Evolutionary conservation across 2,888 invertebrate species (phyloP).

Genomic region (Euproctis similis): DNA sequence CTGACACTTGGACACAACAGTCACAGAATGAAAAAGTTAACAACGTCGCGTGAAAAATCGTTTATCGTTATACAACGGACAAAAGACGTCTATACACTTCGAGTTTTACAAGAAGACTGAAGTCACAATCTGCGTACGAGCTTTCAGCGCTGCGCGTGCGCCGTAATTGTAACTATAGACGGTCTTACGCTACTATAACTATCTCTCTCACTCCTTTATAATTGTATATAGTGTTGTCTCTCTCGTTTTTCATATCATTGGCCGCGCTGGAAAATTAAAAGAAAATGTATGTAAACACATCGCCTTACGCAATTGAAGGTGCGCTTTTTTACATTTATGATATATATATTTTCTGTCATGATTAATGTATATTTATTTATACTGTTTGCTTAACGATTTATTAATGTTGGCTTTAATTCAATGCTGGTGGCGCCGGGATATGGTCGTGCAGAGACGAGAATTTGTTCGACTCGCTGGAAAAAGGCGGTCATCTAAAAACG

Average conservation of each 20-base stretch:
- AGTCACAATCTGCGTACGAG: slow-evolving; percentile 36
- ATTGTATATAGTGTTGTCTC: slow-evolving; percentile 16
- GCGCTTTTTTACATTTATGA: slow-evolving; percentile 42
- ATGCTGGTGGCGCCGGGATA: slow-evolving; percentile 23
- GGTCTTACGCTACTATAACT: slow-evolving; percentile 13
- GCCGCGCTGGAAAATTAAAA: slow-evolving; percentile 45
- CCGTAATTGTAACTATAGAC: slow-evolving; percentile 23
- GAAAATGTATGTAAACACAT: slow-evolving; percentile 47
- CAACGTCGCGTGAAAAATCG: slow-evolving; percentile 27
- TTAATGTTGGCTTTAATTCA: slow-evolving; percentile 52
- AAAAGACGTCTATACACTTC: slow-evolving; percentile 33
- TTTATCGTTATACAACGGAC: slow-evolving; percentile 24
- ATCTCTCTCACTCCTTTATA: slow-evolving; percentile 35
- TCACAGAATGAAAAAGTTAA: slow-evolving; percentile 34
- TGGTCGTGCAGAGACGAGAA: slow-evolving; percentile 8
- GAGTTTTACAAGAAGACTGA: slow-evolving; percentile 60
- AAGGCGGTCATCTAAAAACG: slow-evolving; percentile 11
- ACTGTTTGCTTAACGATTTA: slow-evolving; percentile 50
- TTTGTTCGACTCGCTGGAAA: slow-evolving; percentile 13
- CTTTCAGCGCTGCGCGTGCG: slow-evolving; percentile 67
- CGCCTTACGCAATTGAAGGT: slow-evolving; percentile 49
- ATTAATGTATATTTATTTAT: slow-evolving; percentile 58
- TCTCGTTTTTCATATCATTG: slow-evolving; percentile 35
- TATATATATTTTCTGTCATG: slow-evolving; percentile 59
- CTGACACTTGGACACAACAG: slow-evolving; percentile 44